Evolutionary conservation across 1,140 invertebrate genomes (phyloP).

Genomic region (Heliconius hewitsoni): DNA sequence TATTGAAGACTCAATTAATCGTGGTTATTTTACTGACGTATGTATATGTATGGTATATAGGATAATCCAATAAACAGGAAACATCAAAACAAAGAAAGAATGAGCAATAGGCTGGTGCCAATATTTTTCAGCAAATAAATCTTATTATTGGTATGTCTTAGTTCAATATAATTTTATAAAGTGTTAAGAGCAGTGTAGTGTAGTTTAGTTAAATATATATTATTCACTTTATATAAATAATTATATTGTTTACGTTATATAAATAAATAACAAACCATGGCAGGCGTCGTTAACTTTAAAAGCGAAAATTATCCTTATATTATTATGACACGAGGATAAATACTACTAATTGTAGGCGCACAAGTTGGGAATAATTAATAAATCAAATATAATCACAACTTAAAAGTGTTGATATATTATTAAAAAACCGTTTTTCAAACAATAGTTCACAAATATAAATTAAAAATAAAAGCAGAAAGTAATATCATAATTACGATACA

Average conservation of each 20-base stretch:
- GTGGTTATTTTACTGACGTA: not conserved
- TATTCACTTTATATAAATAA: not conserved
- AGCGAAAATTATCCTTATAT: conserved; percentile 4
- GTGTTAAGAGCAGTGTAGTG: not conserved
- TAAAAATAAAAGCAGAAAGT: too few species aligned
- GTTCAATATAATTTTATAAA: not conserved
- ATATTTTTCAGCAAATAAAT: not conserved
- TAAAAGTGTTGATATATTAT: not conserved
- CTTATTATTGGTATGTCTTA: not conserved
- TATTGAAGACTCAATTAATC: too few species aligned
- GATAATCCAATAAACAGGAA: not conserved
- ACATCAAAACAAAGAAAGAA: not conserved
- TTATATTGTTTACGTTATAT: not conserved
- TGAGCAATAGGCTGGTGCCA: not conserved
- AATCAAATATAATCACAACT: not conserved
- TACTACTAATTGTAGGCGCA: not conserved
- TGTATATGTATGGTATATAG: not conserved
- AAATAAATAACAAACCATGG: not conserved
- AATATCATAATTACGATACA: too few species aligned
- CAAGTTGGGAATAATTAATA: not conserved
- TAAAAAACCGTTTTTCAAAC: not conserved
- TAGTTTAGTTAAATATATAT: not conserved
- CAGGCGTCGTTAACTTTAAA: not conserved
- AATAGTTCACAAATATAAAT: too few species aligned
- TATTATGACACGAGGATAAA: not conserved